Conservation (phyloP, 2,113 vertebrate species). For the Bufo bufo region DNA sequence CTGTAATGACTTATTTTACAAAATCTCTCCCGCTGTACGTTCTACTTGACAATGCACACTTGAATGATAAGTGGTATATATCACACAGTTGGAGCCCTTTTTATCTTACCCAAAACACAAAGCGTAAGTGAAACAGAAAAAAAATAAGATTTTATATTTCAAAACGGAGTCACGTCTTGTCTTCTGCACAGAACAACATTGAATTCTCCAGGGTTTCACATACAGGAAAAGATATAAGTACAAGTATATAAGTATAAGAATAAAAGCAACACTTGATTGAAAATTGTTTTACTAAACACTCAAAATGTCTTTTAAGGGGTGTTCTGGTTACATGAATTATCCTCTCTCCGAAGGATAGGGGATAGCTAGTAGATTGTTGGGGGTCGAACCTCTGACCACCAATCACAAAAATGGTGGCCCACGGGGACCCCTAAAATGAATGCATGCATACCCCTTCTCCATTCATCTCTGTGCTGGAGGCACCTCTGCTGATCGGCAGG, state of each 20-base stretch:
- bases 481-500: too few relatives aligned
- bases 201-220: not conserved
- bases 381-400: too few relatives aligned
- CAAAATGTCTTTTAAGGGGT: too few relatives aligned
- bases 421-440: too few relatives aligned
- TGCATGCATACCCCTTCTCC: too few relatives aligned
- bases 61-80: conserved; percentile 1
- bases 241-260: not conserved
- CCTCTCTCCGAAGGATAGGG: too few relatives aligned
- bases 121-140: not conserved
- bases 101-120: not conserved
- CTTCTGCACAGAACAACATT: not conserved
- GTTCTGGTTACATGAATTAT: too few relatives aligned
- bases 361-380: too few relatives aligned
- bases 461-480: too few relatives aligned
- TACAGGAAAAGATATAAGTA: not conserved
- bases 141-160: not conserved
- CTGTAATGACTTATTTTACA: conserved; percentile 14
- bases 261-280: not conserved
- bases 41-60: not conserved
- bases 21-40: not conserved
- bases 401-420: too few relatives aligned
- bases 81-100: not conserved
- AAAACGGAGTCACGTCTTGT: not conserved
- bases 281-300: too few relatives aligned